Evolutionary conservation across 2,797 vertebrate species (phyloP).

Genomic region (Sebastes cheni): DNA sequence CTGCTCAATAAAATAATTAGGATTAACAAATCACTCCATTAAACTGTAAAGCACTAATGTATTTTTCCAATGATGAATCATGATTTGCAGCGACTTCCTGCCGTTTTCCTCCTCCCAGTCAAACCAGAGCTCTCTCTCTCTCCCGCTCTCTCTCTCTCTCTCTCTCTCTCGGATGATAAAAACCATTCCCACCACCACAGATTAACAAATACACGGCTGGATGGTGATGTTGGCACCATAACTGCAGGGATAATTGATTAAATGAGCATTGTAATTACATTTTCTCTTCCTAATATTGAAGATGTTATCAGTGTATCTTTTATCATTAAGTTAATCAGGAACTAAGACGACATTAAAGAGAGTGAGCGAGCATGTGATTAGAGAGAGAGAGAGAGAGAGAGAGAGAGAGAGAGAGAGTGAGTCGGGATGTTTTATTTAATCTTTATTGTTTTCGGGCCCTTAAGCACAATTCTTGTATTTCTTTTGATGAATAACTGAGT

Average conservation of each 20-base stretch:
- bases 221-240: slow-evolving; percentile 33
- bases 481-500: neutral
- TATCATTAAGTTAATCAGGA: slow-evolving; percentile 66
- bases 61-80: slow-evolving; percentile 33
- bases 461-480: neutral
- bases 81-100: slow-evolving; percentile 22
- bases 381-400: neutral
- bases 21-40: slow-evolving; percentile 19
- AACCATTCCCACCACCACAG: slow-evolving; percentile 23
- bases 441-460: slow-evolving; percentile 9
- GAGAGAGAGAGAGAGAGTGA: neutral
- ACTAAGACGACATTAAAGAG: slow-evolving; percentile 53
- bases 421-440: neutral
- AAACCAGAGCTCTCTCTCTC: neutral
- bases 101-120: slow-evolving; percentile 5
- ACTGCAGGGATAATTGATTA: slow-evolving; percentile 60
- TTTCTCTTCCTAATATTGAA: slow-evolving; percentile 58
- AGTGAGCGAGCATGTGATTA: slow-evolving; percentile 40
- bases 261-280: slow-evolving; percentile 66
- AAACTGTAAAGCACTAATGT: slow-evolving; percentile 4
- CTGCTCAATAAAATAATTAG: neutral
- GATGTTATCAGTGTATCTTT: slow-evolving; percentile 66
- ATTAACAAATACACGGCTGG: slow-evolving; percentile 54
- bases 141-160: no score
- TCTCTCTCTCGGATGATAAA: neutral